Conservation (phyloP, 2,797 vertebrate species). For the Microctenopoma lineatum region DNA sequence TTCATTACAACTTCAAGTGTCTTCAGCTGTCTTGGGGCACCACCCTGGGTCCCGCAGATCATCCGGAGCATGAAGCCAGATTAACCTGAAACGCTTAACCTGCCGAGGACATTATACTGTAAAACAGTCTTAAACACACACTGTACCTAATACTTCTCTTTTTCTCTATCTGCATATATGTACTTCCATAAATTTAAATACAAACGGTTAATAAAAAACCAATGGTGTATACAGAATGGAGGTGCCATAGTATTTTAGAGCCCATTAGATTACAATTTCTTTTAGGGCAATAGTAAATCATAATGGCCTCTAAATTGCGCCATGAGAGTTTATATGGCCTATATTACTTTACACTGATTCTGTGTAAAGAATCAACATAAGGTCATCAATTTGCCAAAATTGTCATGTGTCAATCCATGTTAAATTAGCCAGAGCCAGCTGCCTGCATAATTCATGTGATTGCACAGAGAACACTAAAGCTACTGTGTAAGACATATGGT, state of each 20-base stretch:
- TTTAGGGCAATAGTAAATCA: neutral
- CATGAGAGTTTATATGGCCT: neutral
- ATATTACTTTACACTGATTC: neutral
- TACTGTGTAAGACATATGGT: neutral
- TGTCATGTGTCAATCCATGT: conserved; percentile 58
- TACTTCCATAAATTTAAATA: neutral
- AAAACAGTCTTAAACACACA: conserved; percentile 2
- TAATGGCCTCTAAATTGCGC: neutral
- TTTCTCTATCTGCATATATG: neutral
- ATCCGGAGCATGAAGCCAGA: conserved; percentile 30
- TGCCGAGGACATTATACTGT: neutral
- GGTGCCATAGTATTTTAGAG: neutral
- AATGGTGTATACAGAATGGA: neutral
- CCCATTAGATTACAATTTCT: neutral
- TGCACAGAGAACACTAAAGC: conserved; percentile 15
- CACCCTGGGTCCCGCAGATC: conserved; percentile 32
- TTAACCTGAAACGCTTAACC: conserved; percentile 17
- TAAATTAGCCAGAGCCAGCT: conserved; percentile 30
- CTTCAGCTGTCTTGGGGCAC: conserved; percentile 35
- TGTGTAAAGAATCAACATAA: neutral
- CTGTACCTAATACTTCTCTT: too few relatives aligned
- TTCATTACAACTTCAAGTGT: conserved; percentile 55
- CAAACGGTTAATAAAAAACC: too few relatives aligned
- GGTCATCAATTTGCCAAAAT: conserved; percentile 39
- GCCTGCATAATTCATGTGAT: conserved; percentile 38